Evolutionary conservation across 2,113 vertebrate species (phyloP).

Genomic region (Solenodon paradoxus): DNA sequence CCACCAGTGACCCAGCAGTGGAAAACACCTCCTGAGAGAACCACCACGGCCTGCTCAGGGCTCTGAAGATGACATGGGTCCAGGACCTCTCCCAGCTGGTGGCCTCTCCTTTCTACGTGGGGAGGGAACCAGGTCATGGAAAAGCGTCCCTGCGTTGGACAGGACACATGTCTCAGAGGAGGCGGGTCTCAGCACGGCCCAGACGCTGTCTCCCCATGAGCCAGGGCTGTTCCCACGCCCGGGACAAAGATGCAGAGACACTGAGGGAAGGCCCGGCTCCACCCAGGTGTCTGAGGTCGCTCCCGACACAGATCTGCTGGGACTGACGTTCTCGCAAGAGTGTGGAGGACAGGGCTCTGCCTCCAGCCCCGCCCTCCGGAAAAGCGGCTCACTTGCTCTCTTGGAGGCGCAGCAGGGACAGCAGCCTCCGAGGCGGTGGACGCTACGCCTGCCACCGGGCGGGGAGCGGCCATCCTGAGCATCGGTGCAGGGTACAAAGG

Average conservation of each 20-base stretch:
- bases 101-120: too few relatives aligned
- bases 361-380: background rate
- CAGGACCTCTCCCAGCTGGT: too few relatives aligned
- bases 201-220: too few relatives aligned
- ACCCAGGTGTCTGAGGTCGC: background rate
- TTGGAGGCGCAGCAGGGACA: background rate
- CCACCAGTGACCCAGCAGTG: background rate
- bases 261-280: background rate
- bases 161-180: fast-evolving
- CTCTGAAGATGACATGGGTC: background rate
- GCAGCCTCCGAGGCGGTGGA: too few relatives aligned
- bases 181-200: background rate
- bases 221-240: too few relatives aligned
- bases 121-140: background rate
- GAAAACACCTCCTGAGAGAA: slow-evolving; percentile 24
- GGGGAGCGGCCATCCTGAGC: too few relatives aligned
- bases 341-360: too few relatives aligned
- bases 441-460: too few relatives aligned
- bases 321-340: too few relatives aligned
- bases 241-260: background rate
- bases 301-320: too few relatives aligned
- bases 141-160: background rate
- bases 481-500: background rate
- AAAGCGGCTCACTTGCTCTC: background rate
- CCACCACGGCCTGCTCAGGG: background rate